Percentiles rank a stretch among this genome's conserved stretches.
These are phyloP conservation scores for Dicyrtoma fusca DNA, from an alignment of 2,888 invertebrate genomes.

Conservation along the genomic window DNA sequence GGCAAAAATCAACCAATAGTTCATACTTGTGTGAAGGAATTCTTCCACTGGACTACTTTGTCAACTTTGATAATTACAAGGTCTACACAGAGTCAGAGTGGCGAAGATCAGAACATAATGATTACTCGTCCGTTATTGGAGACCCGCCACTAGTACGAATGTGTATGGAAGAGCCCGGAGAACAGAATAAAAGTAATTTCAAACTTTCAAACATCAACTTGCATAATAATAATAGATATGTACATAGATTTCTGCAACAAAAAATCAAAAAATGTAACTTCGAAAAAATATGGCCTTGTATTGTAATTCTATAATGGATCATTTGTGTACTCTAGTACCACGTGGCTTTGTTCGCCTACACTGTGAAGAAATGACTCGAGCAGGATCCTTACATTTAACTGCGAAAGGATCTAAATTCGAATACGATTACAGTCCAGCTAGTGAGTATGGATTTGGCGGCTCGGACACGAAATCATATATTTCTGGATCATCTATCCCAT, in stretches of 20 bases:
- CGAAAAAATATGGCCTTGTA: not conserved
- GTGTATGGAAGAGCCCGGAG: constrained; percentile 55
- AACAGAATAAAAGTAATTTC: constrained; percentile 43
- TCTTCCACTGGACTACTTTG: constrained; percentile 50
- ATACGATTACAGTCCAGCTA: constrained; percentile 34
- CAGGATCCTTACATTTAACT: not conserved
- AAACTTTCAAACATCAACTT: not conserved
- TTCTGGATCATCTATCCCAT: constrained; percentile 16
- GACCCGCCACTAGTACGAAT: constrained; percentile 51
- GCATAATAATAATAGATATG: no score
- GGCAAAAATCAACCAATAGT: constrained; percentile 16
- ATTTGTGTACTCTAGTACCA: constrained; percentile 18
- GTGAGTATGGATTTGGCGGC: constrained; percentile 4
- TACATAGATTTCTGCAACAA: no score
- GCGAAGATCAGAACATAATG: constrained; percentile 44
- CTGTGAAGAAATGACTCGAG: constrained; percentile 45
- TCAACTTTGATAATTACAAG: constrained; percentile 57
- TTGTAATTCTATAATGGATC: no score
- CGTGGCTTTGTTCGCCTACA: constrained; percentile 50
- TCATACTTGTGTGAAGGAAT: constrained; percentile 53
- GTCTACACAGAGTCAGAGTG: constrained; percentile 52
- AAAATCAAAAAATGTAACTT: no score
- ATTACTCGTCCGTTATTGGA: constrained; percentile 55
- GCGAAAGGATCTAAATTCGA: not conserved
- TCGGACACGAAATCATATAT: constrained; percentile 13